These are phyloP conservation scores for Drosophila hamatofila DNA, from an alignment of 2,888 invertebrate species.

Conservation along the genomic window DNA sequence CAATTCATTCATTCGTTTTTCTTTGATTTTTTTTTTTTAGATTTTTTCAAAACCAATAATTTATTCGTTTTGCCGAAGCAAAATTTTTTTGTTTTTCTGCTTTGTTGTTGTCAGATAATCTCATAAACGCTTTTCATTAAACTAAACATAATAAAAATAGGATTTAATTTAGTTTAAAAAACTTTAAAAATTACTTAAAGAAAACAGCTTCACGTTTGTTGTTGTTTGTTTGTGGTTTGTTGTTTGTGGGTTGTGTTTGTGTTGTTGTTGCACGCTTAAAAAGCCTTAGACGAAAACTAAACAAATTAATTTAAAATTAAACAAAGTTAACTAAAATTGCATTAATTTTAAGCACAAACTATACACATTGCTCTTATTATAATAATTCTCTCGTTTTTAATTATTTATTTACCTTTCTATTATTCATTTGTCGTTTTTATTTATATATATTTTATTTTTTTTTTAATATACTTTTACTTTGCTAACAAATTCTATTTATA, in stretches of 20 bases:
- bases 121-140: conserved; percentile 76
- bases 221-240: conserved; percentile 53
- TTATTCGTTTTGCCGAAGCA: conserved; percentile 68
- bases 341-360: conserved; percentile 77
- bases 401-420: conserved; percentile 47
- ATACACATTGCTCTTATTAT: conserved; percentile 65
- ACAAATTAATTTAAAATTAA: conserved; percentile 79
- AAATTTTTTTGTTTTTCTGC: conserved; percentile 55
- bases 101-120: conserved; percentile 63
- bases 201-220: conserved; percentile 79
- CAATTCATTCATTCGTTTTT: conserved; percentile 63
- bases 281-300: conserved; percentile 67
- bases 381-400: conserved; percentile 27
- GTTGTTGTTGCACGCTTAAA: conserved; percentile 54
- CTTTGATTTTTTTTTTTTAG: conserved; percentile 59
- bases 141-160: conserved; percentile 77
- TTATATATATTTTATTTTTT: neutral
- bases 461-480: conserved; percentile 69
- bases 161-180: conserved; percentile 73
- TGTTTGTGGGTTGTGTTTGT: conserved; percentile 43
- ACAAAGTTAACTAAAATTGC: conserved; percentile 82
- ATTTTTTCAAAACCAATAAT: conserved; percentile 71
- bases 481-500: conserved; percentile 81
- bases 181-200: conserved; percentile 82
- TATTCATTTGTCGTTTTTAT: conserved; percentile 35